These are phyloP conservation scores for Drosophila trapezifrons DNA, from an alignment of 1,140 invertebrate species.

Conservation along the genomic window DNA sequence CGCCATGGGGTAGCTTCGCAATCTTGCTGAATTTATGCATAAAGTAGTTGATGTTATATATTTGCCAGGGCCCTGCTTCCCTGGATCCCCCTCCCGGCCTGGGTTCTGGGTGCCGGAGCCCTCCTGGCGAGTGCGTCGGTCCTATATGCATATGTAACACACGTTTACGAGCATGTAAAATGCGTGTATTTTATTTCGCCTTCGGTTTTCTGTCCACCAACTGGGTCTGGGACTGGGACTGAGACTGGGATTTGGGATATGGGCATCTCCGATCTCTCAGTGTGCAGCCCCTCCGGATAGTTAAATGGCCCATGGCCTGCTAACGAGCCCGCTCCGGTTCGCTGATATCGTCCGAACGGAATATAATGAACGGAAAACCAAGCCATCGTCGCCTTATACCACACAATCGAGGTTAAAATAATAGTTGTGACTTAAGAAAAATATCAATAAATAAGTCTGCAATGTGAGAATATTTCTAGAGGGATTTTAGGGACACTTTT, in stretches of 20 bases:
- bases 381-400: slow-evolving; percentile 17
- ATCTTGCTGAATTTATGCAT: slow-evolving; percentile 82
- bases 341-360: slow-evolving; percentile 39
- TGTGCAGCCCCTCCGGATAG: slow-evolving; percentile 48
- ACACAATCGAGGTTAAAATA: background rate
- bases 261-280: slow-evolving; percentile 14
- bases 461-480: background rate
- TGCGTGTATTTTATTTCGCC: slow-evolving; percentile 79
- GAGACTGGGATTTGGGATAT: background rate
- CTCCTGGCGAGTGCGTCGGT: slow-evolving; percentile 49
- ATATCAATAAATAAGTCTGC: background rate
- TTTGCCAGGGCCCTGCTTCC: slow-evolving; percentile 37
- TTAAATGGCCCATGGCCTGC: slow-evolving; percentile 68
- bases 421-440: background rate
- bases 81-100: background rate
- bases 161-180: slow-evolving; percentile 82
- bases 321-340: slow-evolving; percentile 53
- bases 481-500: background rate
- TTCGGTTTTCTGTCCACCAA: slow-evolving; percentile 51
- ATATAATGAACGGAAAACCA: slow-evolving; percentile 20
- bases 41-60: slow-evolving; percentile 82
- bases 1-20: slow-evolving; percentile 81
- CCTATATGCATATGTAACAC: slow-evolving; percentile 75
- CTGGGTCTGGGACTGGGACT: background rate
- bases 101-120: slow-evolving; percentile 17